Evolutionary conservation across 1,140 invertebrate genomes (phyloP).

Genomic region (Notospermus geniculatus): DNA sequence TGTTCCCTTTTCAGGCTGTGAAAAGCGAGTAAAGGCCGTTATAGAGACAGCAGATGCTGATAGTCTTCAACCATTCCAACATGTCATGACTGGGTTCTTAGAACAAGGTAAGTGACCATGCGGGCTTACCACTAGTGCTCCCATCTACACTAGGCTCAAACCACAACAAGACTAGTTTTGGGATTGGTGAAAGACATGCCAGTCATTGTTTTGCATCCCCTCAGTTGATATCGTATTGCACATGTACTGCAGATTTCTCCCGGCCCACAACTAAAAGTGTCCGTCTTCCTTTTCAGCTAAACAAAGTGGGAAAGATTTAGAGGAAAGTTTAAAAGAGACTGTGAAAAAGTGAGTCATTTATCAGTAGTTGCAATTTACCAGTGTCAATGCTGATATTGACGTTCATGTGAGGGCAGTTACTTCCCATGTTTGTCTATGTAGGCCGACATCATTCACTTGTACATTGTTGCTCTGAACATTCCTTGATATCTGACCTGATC

Average conservation of each 20-base stretch:
- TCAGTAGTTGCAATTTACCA: too few relatives aligned
- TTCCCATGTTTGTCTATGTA: too few relatives aligned
- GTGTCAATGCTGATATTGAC: too few relatives aligned
- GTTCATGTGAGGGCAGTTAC: too few relatives aligned
- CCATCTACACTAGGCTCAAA: too few relatives aligned
- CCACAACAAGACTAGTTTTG: too few relatives aligned
- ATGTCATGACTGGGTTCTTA: slow-evolving; percentile 82
- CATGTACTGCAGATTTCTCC: neutral
- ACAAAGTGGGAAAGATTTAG: slow-evolving; percentile 54
- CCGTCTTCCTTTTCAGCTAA: slow-evolving; percentile 37
- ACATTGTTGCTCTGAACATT: too few relatives aligned
- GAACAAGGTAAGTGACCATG: slow-evolving; percentile 53
- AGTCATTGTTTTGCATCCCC: neutral
- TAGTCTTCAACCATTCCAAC: slow-evolving; percentile 79
- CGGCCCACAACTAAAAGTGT: slow-evolving; percentile 5
- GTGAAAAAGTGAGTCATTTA: slow-evolving; percentile 47
- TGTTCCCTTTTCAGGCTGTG: slow-evolving; percentile 64
- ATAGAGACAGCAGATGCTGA: slow-evolving; percentile 66
- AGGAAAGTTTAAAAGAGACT: slow-evolving; percentile 54
- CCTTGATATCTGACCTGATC: neutral
- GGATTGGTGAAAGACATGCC: neutral
- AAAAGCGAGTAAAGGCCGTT: slow-evolving; percentile 69
- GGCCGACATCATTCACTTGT: too few relatives aligned
- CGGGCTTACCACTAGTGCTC: too few relatives aligned
- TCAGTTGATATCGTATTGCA: neutral